Percentiles rank a stretch among this genome's conserved stretches.
phyloP scores from a whole-genome alignment of 2,113 vertebrate species.

The Halcyon senegalensis region DNA sequence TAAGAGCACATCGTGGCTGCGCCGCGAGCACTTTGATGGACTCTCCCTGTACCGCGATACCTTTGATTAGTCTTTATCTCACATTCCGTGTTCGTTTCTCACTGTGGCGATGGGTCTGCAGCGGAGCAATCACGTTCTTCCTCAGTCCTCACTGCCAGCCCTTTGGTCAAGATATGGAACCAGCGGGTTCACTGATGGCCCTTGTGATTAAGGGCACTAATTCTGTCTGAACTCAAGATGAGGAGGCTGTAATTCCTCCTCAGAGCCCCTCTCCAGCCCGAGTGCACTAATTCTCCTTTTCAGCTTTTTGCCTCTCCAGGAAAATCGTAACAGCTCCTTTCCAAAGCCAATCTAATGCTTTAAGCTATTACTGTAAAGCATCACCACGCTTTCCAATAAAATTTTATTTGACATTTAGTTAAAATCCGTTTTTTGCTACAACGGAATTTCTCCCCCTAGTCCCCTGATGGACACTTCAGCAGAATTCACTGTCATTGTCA shows the following conservation, averaged over 20 bases:
- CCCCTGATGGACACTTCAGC: conserved; percentile 47
- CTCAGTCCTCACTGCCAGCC: not conserved
- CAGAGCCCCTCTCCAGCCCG: not conserved
- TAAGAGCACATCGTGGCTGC: not conserved
- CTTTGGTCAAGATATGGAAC: not conserved
- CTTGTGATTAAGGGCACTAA: rapidly evolving
- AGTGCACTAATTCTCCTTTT: not conserved
- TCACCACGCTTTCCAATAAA: conserved; percentile 44
- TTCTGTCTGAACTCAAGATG: not conserved
- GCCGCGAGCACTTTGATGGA: rapidly evolving
- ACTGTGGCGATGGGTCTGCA: not conserved
- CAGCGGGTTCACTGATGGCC: not conserved
- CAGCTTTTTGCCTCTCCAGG: not conserved
- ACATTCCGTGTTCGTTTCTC: not conserved
- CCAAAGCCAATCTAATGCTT: not conserved
- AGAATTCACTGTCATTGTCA: conserved; percentile 53
- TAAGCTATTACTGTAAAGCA: conserved; percentile 19
- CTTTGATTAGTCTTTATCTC: not conserved
- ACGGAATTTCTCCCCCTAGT: conserved; percentile 18
- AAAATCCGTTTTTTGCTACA: conserved; percentile 63
- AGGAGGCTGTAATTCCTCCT: not conserved
- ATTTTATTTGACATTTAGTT: conserved; percentile 72
- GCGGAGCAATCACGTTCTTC: too few relatives aligned
- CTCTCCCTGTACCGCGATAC: rapidly evolving
- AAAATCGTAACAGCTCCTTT: not conserved